A percentile compares a stretch with the other conserved stretches of the same genome.
Evolutionary conservation across 1,140 invertebrate species (phyloP).

Genomic region (Lordiphosa stackelbergi): DNA sequence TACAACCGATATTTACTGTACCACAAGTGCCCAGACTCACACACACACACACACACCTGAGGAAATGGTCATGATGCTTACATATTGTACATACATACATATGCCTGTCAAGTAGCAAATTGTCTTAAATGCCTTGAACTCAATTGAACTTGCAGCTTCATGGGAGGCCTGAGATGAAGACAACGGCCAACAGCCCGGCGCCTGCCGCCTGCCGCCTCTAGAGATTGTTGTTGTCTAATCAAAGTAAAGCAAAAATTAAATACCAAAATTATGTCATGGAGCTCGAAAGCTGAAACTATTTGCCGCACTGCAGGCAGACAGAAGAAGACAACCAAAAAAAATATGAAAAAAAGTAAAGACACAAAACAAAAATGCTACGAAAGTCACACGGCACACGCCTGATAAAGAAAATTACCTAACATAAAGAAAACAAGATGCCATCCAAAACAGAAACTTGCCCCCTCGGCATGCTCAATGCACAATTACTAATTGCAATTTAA

Average conservation of each 20-base stretch:
- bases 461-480: constrained; percentile 14
- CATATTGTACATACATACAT: not conserved
- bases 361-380: constrained; percentile 22
- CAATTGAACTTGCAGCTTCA: constrained; percentile 41
- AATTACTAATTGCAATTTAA: constrained; percentile 65
- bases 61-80: constrained; percentile 4
- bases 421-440: constrained; percentile 5
- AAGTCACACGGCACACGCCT: constrained; percentile 27
- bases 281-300: constrained; percentile 11
- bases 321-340: constrained; percentile 10
- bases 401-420: constrained; percentile 53
- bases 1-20: too few relatives aligned
- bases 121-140: constrained; percentile 58
- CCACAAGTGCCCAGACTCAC: constrained; percentile 13
- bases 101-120: constrained; percentile 41
- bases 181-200: too few relatives aligned
- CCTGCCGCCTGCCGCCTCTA: constrained; percentile 6
- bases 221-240: constrained; percentile 55
- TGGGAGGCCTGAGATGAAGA: too few relatives aligned
- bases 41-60: constrained; percentile 14
- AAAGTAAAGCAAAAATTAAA: constrained; percentile 58
- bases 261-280: constrained; percentile 63
- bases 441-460: not conserved
- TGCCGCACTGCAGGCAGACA: constrained; percentile 55
- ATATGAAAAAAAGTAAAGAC: constrained; percentile 3